phyloP scores from a whole-genome alignment of 2,113 vertebrate species.

The Lethenteron reissneri region DNA sequence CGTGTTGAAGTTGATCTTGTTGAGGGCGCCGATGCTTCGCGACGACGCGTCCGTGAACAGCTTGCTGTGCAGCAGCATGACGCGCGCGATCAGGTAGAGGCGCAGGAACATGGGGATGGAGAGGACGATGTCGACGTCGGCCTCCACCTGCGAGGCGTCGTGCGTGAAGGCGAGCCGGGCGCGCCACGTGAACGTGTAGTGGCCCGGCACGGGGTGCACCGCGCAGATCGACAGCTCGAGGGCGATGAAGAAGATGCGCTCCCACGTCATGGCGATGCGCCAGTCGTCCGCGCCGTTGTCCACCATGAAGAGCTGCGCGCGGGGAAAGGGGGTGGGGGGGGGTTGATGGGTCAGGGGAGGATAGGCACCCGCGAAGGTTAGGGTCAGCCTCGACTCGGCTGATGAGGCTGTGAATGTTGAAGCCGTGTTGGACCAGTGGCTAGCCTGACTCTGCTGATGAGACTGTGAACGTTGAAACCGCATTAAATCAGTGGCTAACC shows the following conservation, averaged over 20 bases:
- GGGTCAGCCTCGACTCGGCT: no score
- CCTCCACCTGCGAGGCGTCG: slow-evolving; percentile 35
- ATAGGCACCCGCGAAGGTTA: no score
- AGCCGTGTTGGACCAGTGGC: no score
- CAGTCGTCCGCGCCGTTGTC: slow-evolving; percentile 77
- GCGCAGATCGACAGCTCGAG: slow-evolving; percentile 66
- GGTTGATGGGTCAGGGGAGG: no score
- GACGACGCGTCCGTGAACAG: slow-evolving; percentile 71
- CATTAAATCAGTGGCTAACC: no score
- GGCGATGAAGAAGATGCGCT: slow-evolving; percentile 47
- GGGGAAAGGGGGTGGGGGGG: no score
- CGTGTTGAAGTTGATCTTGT: slow-evolving; percentile 79
- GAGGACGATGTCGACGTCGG: slow-evolving; percentile 57
- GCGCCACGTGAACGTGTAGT: slow-evolving; percentile 59
- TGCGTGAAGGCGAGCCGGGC: slow-evolving; percentile 51
- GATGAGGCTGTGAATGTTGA: no score
- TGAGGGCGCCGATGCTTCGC: slow-evolving; percentile 68
- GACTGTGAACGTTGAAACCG: no score
- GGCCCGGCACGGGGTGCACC: slow-evolving; percentile 67
- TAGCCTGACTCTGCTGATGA: no score
- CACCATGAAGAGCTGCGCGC: slow-evolving; percentile 64
- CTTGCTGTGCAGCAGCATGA: slow-evolving; percentile 73
- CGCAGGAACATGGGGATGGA: slow-evolving; percentile 82
- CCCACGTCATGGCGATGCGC: slow-evolving; percentile 69
- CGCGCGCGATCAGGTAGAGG: slow-evolving; percentile 65